phyloP scores from a whole-genome alignment of 2,113 vertebrate genomes.

The Willisornis vidua region DNA sequence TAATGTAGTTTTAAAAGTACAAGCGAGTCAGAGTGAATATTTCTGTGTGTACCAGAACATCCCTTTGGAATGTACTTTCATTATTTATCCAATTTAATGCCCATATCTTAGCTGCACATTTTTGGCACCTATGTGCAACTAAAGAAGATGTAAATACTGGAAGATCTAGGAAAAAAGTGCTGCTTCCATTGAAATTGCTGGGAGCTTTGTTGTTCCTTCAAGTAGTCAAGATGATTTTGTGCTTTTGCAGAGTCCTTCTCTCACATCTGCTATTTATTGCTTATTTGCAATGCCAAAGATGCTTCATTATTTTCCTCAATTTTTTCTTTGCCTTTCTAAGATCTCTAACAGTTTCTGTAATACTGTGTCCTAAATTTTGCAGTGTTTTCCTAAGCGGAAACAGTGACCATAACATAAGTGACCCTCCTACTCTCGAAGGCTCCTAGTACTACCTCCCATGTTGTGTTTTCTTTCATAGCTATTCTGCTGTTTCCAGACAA shows the following conservation, averaged over 20 bases:
- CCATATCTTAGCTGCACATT: not conserved
- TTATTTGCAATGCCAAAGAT: not conserved
- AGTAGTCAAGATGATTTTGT: not conserved
- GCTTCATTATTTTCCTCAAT: not conserved
- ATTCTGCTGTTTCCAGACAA: not conserved
- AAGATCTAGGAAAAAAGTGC: not conserved
- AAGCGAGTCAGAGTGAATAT: not conserved
- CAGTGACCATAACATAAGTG: not conserved
- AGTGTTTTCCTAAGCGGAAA: not conserved
- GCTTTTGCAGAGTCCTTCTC: not conserved
- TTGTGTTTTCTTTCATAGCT: constrained; percentile 14
- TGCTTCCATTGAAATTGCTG: not conserved
- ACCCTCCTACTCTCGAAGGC: not conserved
- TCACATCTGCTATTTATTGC: not conserved
- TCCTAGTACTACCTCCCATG: not conserved
- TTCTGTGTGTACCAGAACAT: not conserved
- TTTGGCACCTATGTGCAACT: not conserved
- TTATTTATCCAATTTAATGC: not conserved
- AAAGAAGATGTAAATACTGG: not conserved
- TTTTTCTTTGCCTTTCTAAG: not conserved
- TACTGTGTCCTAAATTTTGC: not conserved
- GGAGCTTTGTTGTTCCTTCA: not conserved
- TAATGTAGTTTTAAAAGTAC: not conserved
- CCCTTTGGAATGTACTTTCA: not conserved
- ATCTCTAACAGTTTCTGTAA: not conserved